A percentile compares a stretch with the other conserved stretches of the same genome.
These are phyloP conservation scores for Vesta saturnalis DNA, from an alignment of 2,888 invertebrate genomes.

Conservation along the genomic window DNA sequence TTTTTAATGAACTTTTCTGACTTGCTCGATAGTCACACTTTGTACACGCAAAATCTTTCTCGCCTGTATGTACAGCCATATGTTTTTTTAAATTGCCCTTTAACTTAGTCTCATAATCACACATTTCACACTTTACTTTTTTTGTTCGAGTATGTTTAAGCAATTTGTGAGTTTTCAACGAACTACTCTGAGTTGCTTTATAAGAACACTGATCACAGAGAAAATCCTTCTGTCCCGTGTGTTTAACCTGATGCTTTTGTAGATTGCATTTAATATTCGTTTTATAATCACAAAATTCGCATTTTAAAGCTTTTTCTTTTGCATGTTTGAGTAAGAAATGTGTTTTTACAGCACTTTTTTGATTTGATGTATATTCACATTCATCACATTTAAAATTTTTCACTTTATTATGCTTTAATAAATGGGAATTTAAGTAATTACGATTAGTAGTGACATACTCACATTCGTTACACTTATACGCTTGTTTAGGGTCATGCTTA, in stretches of 20 bases:
- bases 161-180: background rate
- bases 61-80: background rate
- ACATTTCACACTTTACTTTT: background rate
- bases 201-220: background rate
- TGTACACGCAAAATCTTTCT: conserved; percentile 3
- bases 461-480: no score
- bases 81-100: conserved; percentile 10
- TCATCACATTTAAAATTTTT: no score
- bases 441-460: no score
- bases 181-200: background rate
- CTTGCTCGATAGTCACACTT: background rate
- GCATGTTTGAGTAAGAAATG: no score
- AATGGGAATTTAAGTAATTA: no score
- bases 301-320: background rate
- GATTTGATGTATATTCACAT: no score
- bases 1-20: background rate
- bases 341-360: no score
- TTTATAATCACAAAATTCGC: background rate
- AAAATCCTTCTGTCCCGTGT: background rate
- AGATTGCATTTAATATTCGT: background rate
- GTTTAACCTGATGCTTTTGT: background rate
- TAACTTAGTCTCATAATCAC: background rate
- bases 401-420: no score
- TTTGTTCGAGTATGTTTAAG: background rate
- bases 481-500: no score